phyloP scores from a whole-genome alignment of 2,113 vertebrate genomes.

The Chaetodon auriga region DNA sequence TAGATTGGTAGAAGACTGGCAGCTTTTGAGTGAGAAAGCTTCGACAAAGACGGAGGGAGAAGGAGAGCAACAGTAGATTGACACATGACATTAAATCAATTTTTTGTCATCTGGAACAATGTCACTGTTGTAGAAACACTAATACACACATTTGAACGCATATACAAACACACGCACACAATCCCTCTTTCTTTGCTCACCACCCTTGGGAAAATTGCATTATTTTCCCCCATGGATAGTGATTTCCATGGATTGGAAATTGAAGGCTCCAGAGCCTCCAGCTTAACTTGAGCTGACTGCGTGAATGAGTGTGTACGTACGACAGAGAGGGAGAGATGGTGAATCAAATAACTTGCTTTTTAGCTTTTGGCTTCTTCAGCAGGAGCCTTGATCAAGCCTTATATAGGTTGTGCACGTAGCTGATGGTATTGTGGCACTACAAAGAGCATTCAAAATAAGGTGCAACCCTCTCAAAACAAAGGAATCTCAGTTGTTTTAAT shows the following conservation, averaged over 20 bases:
- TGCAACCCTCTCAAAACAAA: neutral
- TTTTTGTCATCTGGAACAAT: slow-evolving; percentile 40
- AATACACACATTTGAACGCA: neutral
- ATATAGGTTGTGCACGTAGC: slow-evolving; percentile 7
- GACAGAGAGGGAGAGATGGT: neutral
- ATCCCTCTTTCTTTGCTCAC: neutral
- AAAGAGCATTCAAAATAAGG: slow-evolving; percentile 20
- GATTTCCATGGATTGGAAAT: slow-evolving; percentile 41
- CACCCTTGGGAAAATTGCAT: slow-evolving; percentile 3
- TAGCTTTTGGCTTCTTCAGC: slow-evolving; percentile 17
- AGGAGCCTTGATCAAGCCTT: slow-evolving; percentile 8
- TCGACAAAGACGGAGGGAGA: slow-evolving; percentile 24
- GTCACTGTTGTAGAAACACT: slow-evolving; percentile 18
- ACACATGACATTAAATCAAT: slow-evolving; percentile 51
- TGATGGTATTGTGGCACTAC: slow-evolving; percentile 9
- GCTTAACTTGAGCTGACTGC: slow-evolving; percentile 23
- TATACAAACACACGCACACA: neutral
- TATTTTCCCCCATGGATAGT: slow-evolving; percentile 10
- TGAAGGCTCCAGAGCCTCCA: slow-evolving; percentile 16
- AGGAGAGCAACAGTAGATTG: slow-evolving; percentile 22
- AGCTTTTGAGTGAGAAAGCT: slow-evolving; percentile 31
- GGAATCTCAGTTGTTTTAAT: neutral
- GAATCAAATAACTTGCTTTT: slow-evolving; percentile 19
- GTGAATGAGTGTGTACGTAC: neutral
- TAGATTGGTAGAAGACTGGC: slow-evolving; percentile 44